Percentiles rank a stretch among this genome's conserved stretches.
These are phyloP conservation scores for Euura lappo DNA, from an alignment of 1,140 invertebrate genomes.

Conservation along the genomic window DNA sequence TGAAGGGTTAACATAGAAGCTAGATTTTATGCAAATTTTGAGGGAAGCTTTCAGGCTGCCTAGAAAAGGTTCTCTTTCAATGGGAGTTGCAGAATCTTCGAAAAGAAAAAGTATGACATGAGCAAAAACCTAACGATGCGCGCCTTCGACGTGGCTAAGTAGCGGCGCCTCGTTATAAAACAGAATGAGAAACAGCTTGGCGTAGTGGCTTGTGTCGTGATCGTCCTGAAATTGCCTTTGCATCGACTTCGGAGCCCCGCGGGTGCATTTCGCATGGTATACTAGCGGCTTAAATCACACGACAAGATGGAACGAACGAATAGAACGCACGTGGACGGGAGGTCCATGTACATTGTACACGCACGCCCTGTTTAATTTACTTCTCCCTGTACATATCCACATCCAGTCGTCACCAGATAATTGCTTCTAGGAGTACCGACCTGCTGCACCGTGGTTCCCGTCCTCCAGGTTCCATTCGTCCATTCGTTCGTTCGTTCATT, in stretches of 20 bases:
- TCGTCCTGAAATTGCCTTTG: slow-evolving; percentile 5
- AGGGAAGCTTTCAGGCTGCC: no score
- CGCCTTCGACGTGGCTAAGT: no score
- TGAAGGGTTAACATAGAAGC: no score
- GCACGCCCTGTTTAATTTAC: slow-evolving; percentile 1
- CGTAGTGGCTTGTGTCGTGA: neutral
- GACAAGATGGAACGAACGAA: neutral
- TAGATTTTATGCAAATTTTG: no score
- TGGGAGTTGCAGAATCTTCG: no score
- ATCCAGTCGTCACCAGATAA: slow-evolving; percentile 6
- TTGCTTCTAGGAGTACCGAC: slow-evolving; percentile 6
- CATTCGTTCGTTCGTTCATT: slow-evolving; percentile 5
- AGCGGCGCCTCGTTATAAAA: no score
- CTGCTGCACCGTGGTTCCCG: neutral
- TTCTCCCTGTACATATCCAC: slow-evolving; percentile 1
- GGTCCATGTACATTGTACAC: neutral
- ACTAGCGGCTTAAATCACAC: neutral
- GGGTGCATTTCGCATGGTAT: neutral
- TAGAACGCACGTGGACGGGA: neutral
- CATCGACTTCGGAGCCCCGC: neutral
- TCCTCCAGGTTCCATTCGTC: neutral
- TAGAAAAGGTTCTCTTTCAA: no score
- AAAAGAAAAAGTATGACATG: no score
- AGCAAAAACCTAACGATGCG: no score
- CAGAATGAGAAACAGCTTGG: no score